Evolutionary conservation across 2,113 vertebrate genomes (phyloP), one percentile per base, ranked within the genome.

Genomic region (Smithornis capensis): DNA sequence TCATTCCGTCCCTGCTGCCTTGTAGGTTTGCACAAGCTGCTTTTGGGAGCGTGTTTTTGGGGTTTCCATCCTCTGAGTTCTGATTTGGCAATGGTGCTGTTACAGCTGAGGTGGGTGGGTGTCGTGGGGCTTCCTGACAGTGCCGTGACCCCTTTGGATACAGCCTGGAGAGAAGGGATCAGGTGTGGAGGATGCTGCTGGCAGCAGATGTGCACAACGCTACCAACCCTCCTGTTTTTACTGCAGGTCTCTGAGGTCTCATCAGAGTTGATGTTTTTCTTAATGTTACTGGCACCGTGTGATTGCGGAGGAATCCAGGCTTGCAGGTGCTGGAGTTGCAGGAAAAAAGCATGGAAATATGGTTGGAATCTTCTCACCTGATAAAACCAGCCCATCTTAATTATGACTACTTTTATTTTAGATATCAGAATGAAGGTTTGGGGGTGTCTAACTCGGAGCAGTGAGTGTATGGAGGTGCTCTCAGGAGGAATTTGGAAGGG

Each of bases 191-290:
- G 65, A 49, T 10, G 80, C 10, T 73, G 78, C 88, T 80, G 75
- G 88, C 94, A 94, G 82, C 82, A 86, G 90, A 79, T 79, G 70
- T 6, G 12, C 1, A 7, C 44, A 5, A 44, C 53, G 38, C 62
- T 27, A n/a, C 19, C 74, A 68, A 18, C 70, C 74, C 65, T 78
- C 60, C 53, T 24, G 49, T 23, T 92, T 96, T 91, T 85, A 76
- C 86, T 80, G 74, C 49, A 3, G 63, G 74, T 95, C 96, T 87
- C 89, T 1, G 40, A 76, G 87, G 94, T 88, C 92, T 94, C 92
- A 29, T 97, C 92, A 74, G 24, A 42, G 37, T 47, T 65, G 74
- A 56, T 94, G 44, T 40, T 92, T 93, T 76, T 13, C 80, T 82
- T 87, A 73, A 83, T 71, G 62, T 44, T 92, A 5, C 55, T n/a